These are phyloP conservation scores for Tetramorium bicarinatum DNA, from an alignment of 2,888 invertebrate genomes.

Conservation along the genomic window DNA sequence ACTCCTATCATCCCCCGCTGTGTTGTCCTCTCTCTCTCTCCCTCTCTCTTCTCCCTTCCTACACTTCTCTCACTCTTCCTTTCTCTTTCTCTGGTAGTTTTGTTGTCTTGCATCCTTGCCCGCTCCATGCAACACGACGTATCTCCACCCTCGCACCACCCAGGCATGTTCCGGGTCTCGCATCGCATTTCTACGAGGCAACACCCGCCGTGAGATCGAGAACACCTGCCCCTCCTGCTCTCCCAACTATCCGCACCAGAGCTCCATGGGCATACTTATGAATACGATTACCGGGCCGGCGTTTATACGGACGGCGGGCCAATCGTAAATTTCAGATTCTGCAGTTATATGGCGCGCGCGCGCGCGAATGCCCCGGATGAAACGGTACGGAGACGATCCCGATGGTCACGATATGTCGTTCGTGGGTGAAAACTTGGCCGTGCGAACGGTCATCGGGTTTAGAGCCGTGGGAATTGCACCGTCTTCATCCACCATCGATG, in stretches of 20 bases:
- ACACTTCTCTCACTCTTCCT: not conserved
- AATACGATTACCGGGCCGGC: conserved; percentile 78
- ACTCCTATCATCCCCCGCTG: conserved; percentile 16
- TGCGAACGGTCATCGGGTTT: conserved; percentile 35
- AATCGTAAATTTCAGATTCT: conserved; percentile 71
- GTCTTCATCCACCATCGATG: conserved; percentile 42
- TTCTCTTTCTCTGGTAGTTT: conserved; percentile 36
- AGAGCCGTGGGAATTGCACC: conserved; percentile 42
- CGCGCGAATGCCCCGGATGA: conserved; percentile 6
- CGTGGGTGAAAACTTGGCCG: not conserved
- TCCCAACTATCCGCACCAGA: conserved; percentile 29
- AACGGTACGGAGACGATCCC: conserved; percentile 29
- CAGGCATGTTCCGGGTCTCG: conserved; percentile 39
- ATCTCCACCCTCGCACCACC: conserved; percentile 18
- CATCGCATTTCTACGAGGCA: conserved; percentile 71
- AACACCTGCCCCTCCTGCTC: conserved; percentile 79
- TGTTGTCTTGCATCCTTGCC: conserved; percentile 29
- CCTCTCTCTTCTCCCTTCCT: not conserved
- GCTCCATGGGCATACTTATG: conserved; percentile 77
- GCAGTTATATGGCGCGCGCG: conserved; percentile 50
- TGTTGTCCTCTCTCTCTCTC: conserved; percentile 45
- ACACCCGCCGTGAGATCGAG: conserved; percentile 78
- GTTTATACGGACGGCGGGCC: conserved; percentile 60
- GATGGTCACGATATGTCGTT: conserved; percentile 34
- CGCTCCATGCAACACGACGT: conserved; percentile 10